phyloP scores from a whole-genome alignment of 2,888 invertebrate genomes.

The Nephrotoma guestfalica region DNA sequence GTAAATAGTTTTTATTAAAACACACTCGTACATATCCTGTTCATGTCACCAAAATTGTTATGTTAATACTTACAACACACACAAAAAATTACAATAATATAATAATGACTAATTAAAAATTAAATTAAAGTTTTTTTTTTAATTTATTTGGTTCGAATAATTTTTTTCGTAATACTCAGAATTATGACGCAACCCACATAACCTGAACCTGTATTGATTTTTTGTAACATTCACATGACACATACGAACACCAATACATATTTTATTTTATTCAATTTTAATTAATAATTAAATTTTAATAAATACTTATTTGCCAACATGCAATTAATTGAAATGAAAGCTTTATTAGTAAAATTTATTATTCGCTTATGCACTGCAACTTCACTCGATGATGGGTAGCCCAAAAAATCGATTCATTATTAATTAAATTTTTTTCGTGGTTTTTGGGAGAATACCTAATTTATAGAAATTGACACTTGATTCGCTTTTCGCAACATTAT shows the following conservation, averaged over 20 bases:
- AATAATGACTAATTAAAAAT: background rate
- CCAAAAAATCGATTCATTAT: no score
- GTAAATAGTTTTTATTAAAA: background rate
- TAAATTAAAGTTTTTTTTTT: background rate
- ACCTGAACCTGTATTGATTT: background rate
- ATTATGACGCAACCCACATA: background rate
- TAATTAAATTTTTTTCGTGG: no score
- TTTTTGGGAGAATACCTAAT: no score
- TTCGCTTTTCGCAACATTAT: no score
- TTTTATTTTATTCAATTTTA: background rate
- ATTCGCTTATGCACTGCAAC: background rate
- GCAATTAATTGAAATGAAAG: background rate
- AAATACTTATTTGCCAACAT: background rate
- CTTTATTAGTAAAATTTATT: background rate
- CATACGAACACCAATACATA: background rate
- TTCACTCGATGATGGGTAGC: background rate
- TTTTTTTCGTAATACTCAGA: background rate
- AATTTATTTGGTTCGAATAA: background rate
- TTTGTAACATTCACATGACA: background rate
- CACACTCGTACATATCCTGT: background rate
- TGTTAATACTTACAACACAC: background rate
- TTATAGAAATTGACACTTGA: no score
- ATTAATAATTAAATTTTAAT: background rate
- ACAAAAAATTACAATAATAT: background rate
- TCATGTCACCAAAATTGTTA: background rate